Evolutionary conservation across 2,113 vertebrate species (phyloP).

Genomic region (Paradoxurus hermaphroditus): DNA sequence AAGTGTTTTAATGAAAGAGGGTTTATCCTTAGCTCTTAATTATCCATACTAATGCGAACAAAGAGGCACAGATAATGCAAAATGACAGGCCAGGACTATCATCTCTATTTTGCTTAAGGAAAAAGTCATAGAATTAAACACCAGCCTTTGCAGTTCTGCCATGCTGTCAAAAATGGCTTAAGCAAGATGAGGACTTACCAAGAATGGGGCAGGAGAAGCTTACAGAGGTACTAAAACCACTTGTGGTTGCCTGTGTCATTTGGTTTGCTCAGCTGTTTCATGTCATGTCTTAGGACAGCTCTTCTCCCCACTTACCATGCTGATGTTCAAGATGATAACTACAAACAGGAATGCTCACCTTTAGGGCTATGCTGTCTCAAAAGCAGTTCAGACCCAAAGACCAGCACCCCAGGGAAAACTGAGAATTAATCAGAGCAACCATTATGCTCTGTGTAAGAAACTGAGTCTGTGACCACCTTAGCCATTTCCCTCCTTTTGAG

Average conservation of each 20-base stretch:
- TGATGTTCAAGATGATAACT: not conserved
- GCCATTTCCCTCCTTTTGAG: not conserved
- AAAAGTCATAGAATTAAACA: not conserved
- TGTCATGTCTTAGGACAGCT: not conserved
- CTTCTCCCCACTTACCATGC: not conserved
- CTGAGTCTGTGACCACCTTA: not conserved
- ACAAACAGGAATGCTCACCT: not conserved
- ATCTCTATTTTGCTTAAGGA: conserved; percentile 49
- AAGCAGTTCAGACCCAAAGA: not conserved
- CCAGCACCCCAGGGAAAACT: not conserved
- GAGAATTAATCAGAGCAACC: not conserved
- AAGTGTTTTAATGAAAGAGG: conserved; percentile 22
- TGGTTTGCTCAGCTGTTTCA: not conserved
- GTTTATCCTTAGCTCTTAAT: conserved; percentile 51
- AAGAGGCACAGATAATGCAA: not conserved
- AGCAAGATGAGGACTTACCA: not conserved
- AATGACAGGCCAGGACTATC: not conserved
- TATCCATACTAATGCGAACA: conserved; percentile 17
- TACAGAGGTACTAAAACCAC: not conserved
- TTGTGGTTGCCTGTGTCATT: not conserved
- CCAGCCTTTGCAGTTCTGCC: not conserved
- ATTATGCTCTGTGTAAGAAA: not conserved
- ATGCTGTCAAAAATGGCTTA: not conserved
- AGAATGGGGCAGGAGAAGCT: not conserved
- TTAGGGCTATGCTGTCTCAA: not conserved